Conservation (phyloP, 2,797 vertebrate species). For the Sebastes minor region DNA sequence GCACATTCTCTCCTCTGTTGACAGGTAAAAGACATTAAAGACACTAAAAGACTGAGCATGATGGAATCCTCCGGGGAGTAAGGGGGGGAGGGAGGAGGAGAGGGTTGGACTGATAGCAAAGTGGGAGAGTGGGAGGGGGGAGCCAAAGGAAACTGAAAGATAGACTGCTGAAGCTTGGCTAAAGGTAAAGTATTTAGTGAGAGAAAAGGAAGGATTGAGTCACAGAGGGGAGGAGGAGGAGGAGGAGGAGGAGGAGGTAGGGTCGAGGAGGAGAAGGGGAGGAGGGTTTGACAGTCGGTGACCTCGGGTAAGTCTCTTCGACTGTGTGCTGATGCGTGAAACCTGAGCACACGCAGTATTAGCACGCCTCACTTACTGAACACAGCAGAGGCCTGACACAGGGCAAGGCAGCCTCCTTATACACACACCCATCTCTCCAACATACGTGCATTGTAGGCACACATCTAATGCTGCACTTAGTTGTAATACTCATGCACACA, state of each 20-base stretch:
- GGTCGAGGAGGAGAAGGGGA: slow-evolving; percentile 6
- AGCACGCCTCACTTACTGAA: slow-evolving; percentile 77
- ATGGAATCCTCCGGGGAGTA: slow-evolving; percentile 73
- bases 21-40: slow-evolving; percentile 82
- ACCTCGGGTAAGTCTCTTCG: slow-evolving; percentile 79
- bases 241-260: neutral
- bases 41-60: slow-evolving; percentile 76
- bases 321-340: slow-evolving; percentile 83
- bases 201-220: slow-evolving; percentile 67
- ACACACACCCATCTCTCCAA: slow-evolving; percentile 32
- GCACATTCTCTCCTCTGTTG: slow-evolving; percentile 76
- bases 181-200: slow-evolving; percentile 72
- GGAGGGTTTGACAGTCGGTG: slow-evolving; percentile 72
- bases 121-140: neutral
- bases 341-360: slow-evolving; percentile 82
- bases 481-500: slow-evolving; percentile 3
- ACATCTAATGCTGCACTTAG: slow-evolving; percentile 41
- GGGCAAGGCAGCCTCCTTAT: slow-evolving; percentile 60
- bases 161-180: slow-evolving; percentile 47
- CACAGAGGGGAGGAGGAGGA: slow-evolving; percentile 22
- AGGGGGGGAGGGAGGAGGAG: slow-evolving; percentile 21
- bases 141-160: slow-evolving; percentile 43
- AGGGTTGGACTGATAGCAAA: slow-evolving; percentile 42
- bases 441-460: slow-evolving; percentile 31
- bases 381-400: slow-evolving; percentile 76